Conservation (phyloP, 2,888 invertebrate genomes). For the Microctonus brassicae region DNA sequence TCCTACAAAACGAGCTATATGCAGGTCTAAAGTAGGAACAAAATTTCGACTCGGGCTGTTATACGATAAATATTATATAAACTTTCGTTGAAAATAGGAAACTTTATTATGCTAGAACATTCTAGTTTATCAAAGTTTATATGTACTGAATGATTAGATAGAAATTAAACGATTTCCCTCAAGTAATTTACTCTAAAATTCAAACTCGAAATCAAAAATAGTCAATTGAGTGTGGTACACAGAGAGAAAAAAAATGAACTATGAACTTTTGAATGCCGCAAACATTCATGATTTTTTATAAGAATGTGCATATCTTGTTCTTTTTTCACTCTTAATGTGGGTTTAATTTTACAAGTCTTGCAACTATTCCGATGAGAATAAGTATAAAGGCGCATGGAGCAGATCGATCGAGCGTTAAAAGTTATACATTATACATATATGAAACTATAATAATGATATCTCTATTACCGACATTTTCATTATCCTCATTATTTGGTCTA, state of each 20-base stretch:
- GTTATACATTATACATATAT: conserved; percentile 28
- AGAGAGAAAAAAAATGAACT: conserved; percentile 32
- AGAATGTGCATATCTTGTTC: conserved; percentile 16
- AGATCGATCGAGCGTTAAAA: conserved; percentile 56
- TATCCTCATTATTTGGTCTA: not conserved
- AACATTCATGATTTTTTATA: conserved; percentile 25
- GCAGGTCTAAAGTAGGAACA: too few species aligned
- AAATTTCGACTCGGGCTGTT: too few species aligned
- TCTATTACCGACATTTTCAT: conserved; percentile 7
- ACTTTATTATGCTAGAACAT: too few species aligned
- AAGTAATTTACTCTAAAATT: too few species aligned
- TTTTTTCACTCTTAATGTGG: conserved; percentile 20
- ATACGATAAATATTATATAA: not conserved
- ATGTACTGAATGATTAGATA: too few species aligned
- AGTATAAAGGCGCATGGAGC: conserved; percentile 51
- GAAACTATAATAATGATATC: not conserved
- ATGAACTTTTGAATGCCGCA: conserved; percentile 42
- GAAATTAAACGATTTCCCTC: too few species aligned
- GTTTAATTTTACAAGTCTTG: not conserved
- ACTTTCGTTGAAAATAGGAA: not conserved
- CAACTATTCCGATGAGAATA: not conserved
- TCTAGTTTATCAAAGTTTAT: too few species aligned
- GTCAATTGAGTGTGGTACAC: not conserved
- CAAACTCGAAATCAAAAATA: too few species aligned
- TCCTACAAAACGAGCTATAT: too few species aligned